Base-by-base conservation (phyloP, 2,888 invertebrate species). In the Scotopteryx bipunctaria region DNA sequence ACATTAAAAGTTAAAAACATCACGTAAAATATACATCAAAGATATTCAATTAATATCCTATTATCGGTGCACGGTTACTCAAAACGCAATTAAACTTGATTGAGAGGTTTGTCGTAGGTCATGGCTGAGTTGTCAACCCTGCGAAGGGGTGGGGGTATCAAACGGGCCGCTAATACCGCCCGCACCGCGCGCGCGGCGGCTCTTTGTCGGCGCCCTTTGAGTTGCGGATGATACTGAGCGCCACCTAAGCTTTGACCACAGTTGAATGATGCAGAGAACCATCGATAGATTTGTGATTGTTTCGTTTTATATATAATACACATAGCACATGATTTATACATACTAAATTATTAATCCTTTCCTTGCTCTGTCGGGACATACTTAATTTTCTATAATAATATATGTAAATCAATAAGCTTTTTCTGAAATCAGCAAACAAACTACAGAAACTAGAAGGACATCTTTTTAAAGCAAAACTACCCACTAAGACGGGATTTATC, bases 141-240 rank as follows among this genome's bases (percentile, higher is more conserved):
- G 66, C 41, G 55, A 59, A 62, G 70, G 78, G 81, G 79, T 70
- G 79, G 79, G 73, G 76, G 78, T 78, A 78, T 84, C 83, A 84
- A 85, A 81, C 78, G 83, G 82, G 82, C 85, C 86, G 86, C 86
- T 86, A 87, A 86, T 85, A 79, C 87, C 86, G 85, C 83, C 85
- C 86, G 86, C 81, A 81, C 82, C 76, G 78, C 79, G 76, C 79
- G 76, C 71, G 76, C 83, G 76, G 82, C 83, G 81, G 70, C 75
- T 69, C 89, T 89, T 89, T 90, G 89, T 88, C 89, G 89, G 89
- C 86, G 67, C 74, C 88, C 88, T 90, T 88, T 89, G 88, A 87
- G 78, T 74, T 71, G 73, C 74, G 76, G 80, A 77, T 82, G 83
- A 83, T 82, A 81, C 75, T 71, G 66, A 69, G 69, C 73, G 74